phyloP scores from a whole-genome alignment of 1,140 invertebrate genomes.

The Paraescarpia echinospica region DNA sequence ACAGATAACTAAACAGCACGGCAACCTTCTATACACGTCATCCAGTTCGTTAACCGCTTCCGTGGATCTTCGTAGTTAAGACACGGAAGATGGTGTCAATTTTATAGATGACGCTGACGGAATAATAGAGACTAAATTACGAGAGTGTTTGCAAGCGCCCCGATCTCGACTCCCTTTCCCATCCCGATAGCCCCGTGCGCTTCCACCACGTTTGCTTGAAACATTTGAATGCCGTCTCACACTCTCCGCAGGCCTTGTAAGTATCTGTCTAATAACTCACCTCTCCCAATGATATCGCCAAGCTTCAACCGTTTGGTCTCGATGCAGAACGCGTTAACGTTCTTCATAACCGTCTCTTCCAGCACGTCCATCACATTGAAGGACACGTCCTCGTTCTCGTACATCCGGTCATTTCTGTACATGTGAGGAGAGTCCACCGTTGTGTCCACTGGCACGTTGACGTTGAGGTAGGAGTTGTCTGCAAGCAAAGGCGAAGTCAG shows the following conservation, averaged over 20 bases:
- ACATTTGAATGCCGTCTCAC: too few relatives aligned
- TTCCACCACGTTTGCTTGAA: too few relatives aligned
- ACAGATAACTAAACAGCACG: neutral
- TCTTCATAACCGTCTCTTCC: neutral
- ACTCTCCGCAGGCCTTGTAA: too few relatives aligned
- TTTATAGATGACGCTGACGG: too few relatives aligned
- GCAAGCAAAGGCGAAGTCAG: neutral
- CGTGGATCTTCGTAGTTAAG: neutral
- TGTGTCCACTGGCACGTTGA: neutral
- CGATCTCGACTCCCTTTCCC: too few relatives aligned
- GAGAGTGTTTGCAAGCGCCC: too few relatives aligned
- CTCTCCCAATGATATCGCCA: conserved; percentile 49
- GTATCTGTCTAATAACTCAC: conserved; percentile 23
- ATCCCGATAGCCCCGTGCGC: too few relatives aligned
- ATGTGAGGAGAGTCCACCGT: neutral
- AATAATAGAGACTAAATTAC: too few relatives aligned
- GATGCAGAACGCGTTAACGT: conserved; percentile 47
- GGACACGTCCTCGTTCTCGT: neutral
- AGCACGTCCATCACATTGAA: neutral
- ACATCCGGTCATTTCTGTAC: neutral
- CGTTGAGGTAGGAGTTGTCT: neutral
- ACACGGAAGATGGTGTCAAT: neutral
- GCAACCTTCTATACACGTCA: neutral
- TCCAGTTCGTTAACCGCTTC: neutral
- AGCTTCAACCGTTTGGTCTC: conserved; percentile 49